Percentiles rank a stretch among this genome's conserved stretches.
Evolutionary conservation across 2,888 invertebrate genomes (phyloP).

Genomic region (Dasypogon diadema): DNA sequence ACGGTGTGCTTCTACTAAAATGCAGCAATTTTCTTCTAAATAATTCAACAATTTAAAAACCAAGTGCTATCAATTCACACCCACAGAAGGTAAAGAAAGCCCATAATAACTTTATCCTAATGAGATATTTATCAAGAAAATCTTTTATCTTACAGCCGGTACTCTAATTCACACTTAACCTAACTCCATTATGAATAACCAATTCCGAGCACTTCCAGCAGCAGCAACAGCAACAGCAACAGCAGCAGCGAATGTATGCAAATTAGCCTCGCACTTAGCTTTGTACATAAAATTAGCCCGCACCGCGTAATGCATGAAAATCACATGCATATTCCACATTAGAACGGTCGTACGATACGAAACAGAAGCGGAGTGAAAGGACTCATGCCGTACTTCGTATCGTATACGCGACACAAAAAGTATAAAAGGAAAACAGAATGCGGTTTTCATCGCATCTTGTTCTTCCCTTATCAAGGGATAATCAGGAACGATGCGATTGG

Average conservation of each 20-base stretch:
- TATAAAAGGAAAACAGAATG: background rate
- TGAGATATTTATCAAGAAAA: slow-evolving; percentile 25
- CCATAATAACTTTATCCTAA: slow-evolving; percentile 34
- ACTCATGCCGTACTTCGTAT: background rate
- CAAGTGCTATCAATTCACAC: background rate
- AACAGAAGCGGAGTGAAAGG: background rate
- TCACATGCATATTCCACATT: slow-evolving; percentile 1
- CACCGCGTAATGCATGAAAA: slow-evolving; percentile 29
- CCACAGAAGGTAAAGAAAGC: background rate
- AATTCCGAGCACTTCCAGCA: slow-evolving; percentile 17
- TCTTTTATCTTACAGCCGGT: slow-evolving; percentile 18
- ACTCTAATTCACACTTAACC: slow-evolving; percentile 30
- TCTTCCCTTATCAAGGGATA: slow-evolving; percentile 19
- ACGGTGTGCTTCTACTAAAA: no score
- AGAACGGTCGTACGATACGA: background rate
- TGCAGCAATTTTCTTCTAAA: no score
- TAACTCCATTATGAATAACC: slow-evolving; percentile 38
- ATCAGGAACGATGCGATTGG: background rate
- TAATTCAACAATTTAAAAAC: no score
- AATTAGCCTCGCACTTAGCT: slow-evolving; percentile 36
- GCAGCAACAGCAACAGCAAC: no score
- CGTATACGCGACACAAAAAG: background rate
- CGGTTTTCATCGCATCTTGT: slow-evolving; percentile 8
- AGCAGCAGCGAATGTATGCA: slow-evolving; percentile 17
- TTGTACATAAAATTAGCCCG: slow-evolving; percentile 37